Evolutionary conservation across 64 coral and sea anemone genomes (phyloP).

Genomic region (Actinia equina): DNA sequence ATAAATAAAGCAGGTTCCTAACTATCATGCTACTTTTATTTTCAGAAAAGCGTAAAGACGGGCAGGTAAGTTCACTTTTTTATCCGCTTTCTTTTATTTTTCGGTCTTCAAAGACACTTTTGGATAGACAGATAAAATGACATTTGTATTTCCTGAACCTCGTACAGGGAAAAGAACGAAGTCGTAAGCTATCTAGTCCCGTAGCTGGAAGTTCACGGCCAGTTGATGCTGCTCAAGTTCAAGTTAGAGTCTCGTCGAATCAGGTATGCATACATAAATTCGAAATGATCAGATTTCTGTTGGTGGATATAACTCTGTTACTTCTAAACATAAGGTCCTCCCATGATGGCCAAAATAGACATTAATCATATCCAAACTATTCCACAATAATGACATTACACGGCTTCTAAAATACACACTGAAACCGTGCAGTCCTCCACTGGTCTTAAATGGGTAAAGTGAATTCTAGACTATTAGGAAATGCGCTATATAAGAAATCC

Average conservation of each 20-base stretch:
- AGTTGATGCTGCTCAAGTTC: constrained; percentile 19
- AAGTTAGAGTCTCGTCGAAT: background rate
- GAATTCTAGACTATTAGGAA: no score
- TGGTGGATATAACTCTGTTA: no score
- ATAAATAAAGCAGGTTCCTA: background rate
- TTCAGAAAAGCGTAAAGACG: constrained; percentile 7
- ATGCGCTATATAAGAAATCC: no score
- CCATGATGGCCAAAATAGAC: no score
- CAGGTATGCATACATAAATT: background rate
- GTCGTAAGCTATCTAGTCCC: constrained; percentile 3
- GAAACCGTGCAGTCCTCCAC: no score
- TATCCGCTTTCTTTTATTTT: background rate
- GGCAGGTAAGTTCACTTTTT: background rate
- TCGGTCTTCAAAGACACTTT: no score
- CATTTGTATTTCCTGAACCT: background rate
- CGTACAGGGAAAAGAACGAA: constrained; percentile 1
- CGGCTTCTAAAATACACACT: no score
- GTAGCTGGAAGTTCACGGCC: background rate
- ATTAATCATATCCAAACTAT: no score
- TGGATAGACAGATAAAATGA: background rate
- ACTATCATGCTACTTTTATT: background rate
- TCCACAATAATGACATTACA: no score
- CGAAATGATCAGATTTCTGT: background rate
- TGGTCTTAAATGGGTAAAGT: no score
- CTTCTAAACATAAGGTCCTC: no score